Conservation (phyloP, 2,113 vertebrate species). For the Diphyllodes magnificus region DNA sequence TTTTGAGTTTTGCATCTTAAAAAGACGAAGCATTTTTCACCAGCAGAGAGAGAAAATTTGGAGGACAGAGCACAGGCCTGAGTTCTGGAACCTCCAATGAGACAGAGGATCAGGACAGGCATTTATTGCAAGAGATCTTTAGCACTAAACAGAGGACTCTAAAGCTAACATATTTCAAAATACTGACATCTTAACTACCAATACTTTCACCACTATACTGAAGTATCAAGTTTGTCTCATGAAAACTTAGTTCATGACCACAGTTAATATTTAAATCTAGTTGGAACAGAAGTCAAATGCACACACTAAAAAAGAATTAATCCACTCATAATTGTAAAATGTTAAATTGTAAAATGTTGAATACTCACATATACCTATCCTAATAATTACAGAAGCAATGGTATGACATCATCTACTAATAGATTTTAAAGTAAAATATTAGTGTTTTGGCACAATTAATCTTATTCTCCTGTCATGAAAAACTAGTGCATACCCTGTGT, state of each 20-base stretch:
- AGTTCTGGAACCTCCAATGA: not conserved
- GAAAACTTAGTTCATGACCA: not conserved
- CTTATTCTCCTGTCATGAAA: not conserved
- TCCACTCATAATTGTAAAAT: not conserved
- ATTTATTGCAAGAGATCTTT: not conserved
- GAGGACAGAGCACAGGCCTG: not conserved
- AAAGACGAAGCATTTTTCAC: not conserved
- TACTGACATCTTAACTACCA: not conserved
- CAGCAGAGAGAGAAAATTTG: not conserved
- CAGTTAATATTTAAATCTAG: not conserved
- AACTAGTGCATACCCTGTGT: not conserved
- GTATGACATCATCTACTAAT: not conserved
- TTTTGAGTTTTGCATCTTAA: not conserved
- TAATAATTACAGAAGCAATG: not conserved
- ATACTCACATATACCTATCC: not conserved
- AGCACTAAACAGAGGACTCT: not conserved
- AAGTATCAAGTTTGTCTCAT: not conserved
- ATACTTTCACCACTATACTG: not conserved
- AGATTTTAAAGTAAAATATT: not conserved
- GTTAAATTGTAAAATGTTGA: not conserved
- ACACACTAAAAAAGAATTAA: not conserved
- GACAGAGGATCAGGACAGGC: not conserved
- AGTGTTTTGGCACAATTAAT: not conserved
- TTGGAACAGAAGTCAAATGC: not conserved
- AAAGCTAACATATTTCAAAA: not conserved